Base-by-base conservation (phyloP, 2,888 invertebrate genomes). In the Metacarcinus magister region DNA sequence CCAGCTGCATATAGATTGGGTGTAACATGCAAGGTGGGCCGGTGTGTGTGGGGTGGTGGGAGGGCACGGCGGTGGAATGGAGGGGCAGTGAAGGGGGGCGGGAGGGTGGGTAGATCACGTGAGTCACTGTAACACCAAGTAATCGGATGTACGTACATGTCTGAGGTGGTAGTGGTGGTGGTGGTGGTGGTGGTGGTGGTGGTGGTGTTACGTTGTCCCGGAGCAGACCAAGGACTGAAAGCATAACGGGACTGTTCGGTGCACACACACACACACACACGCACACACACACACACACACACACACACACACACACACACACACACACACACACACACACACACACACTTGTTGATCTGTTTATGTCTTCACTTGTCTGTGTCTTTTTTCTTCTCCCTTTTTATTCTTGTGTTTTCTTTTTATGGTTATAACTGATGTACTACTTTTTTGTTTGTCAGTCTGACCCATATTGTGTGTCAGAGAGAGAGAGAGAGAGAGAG, bases 251-350 rank as follows among this genome's bases (percentile, higher is more conserved):
- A 16, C n/a, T 16, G 19, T n/a, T 23, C 67, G n/a, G 67, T 67
- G 23, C 19, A n/a, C 67, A 67, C 67, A 67, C 67, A 67, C n/a
- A 67, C 67, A 67, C 67, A n/a, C 67, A 67, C 67, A n/a, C 67
- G 23, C 67, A 67, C 67, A 67, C 67, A 67, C 67, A 23, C 60
- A 60, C 60, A 60, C 60, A 46, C 60, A 60, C 60, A 60, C 60
- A 60, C 60, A 60, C 60, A 60, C 60, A 60, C 60, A 60, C 60
- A 60, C 60, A 60, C 60, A 60, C 60, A 60, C 60, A 60, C 60
- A 60, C 60, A 60, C 60, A 60, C 60, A 60, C 60, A 46, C 60
- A 60, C 60, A 60, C 60, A 60, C 60, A 60, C 60, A 60, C 60
- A 16, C 60, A 60, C 8, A 60, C 60, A 60, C 60, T 46, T 46